Conservation (phyloP, 2,888 invertebrate species). For the Stenoptilia bipunctidactyla region DNA sequence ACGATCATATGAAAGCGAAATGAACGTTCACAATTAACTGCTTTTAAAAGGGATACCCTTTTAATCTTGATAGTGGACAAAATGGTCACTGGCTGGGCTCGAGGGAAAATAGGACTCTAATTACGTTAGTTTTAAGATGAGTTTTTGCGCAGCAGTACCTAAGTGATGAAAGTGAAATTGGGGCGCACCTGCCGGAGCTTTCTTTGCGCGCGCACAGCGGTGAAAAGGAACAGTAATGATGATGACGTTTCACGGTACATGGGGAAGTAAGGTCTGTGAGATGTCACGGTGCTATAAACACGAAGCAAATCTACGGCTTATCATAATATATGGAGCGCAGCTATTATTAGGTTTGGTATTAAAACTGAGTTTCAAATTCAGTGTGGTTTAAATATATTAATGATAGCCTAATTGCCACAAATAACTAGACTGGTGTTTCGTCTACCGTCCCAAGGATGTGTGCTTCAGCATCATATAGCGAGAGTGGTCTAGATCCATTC, state of each 20-base stretch:
- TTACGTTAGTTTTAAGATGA: conserved; percentile 11
- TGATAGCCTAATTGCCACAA: no score
- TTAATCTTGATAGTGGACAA: conserved; percentile 59
- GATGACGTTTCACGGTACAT: not conserved
- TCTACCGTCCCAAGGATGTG: no score
- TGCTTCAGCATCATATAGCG: no score
- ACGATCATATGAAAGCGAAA: conserved; percentile 41
- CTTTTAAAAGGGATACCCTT: conserved; percentile 54
- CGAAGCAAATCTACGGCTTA: no score
- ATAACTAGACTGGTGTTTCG: no score
- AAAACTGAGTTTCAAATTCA: no score
- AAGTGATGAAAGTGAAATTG: conserved; percentile 69
- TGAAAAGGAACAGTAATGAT: not conserved
- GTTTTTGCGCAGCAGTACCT: conserved; percentile 33
- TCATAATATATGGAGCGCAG: no score
- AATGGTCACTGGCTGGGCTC: conserved; percentile 20
- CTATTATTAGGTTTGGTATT: no score
- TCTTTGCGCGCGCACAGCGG: conserved; percentile 40
- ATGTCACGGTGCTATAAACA: not conserved
- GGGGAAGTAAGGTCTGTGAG: not conserved
- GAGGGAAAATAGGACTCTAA: not conserved
- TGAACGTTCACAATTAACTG: conserved; percentile 47
- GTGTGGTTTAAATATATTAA: no score
- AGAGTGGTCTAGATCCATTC: conserved; percentile 69
- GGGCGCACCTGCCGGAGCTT: conserved; percentile 69